A percentile compares a stretch with the other conserved stretches of the same genome.
These are phyloP conservation scores for Lacerta agilis DNA, from an alignment of 2,797 vertebrate genomes.

Conservation along the genomic window DNA sequence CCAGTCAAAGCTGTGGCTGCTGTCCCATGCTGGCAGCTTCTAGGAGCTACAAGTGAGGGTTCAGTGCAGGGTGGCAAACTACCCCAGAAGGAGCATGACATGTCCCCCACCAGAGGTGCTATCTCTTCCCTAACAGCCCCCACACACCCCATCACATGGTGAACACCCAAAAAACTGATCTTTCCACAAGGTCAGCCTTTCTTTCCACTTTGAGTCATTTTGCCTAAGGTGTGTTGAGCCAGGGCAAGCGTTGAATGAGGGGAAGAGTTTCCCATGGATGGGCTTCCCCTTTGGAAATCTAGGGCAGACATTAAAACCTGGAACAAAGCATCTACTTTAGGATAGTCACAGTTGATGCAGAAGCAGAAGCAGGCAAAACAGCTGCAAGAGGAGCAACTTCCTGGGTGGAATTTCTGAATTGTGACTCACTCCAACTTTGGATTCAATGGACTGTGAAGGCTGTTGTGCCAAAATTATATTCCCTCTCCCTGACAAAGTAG, in stretches of 20 bases:
- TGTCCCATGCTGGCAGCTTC: no score
- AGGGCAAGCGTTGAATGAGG: background rate
- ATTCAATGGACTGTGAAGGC: background rate
- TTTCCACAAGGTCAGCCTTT: background rate
- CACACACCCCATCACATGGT: no score
- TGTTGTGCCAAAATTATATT: background rate
- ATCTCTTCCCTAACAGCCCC: no score
- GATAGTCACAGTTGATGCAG: background rate
- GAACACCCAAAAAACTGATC: background rate
- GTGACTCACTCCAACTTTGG: background rate
- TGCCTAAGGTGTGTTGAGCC: background rate
- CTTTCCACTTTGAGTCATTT: background rate
- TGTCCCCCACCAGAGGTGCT: no score
- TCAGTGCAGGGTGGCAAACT: no score
- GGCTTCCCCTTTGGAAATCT: background rate
- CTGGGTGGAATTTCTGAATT: conserved; percentile 46
- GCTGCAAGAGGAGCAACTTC: background rate
- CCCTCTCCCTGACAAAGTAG: background rate
- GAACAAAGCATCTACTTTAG: background rate
- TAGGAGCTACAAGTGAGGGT: no score
- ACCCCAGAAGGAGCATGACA: no score
- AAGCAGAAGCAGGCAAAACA: background rate
- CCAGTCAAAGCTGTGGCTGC: no score
- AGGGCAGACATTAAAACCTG: background rate
- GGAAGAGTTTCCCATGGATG: background rate